A percentile compares a stretch with the other conserved stretches of the same genome.
These are phyloP conservation scores for Anableps anableps DNA, from an alignment of 2,797 vertebrate species.

Conservation along the genomic window DNA sequence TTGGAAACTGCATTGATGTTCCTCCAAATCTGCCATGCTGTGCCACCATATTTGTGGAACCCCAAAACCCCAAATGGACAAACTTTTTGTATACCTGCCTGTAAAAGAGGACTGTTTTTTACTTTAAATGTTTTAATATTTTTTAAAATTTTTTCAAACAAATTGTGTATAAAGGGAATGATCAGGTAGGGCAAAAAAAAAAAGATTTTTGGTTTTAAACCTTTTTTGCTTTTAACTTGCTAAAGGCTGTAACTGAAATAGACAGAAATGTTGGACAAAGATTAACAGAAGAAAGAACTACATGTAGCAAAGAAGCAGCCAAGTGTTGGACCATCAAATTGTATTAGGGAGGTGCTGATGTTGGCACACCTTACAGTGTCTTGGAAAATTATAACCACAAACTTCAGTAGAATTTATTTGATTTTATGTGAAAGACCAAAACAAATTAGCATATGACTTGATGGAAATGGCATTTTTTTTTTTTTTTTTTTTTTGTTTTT, in stretches of 20 bases:
- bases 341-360: too few species aligned
- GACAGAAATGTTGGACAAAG: neutral
- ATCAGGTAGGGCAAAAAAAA: neutral
- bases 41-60: neutral
- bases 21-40: neutral
- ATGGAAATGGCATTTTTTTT: too few species aligned
- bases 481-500: too few species aligned
- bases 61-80: neutral
- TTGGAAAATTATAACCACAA: too few species aligned
- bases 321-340: neutral
- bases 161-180: neutral
- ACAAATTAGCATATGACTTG: too few species aligned
- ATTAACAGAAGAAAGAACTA: neutral
- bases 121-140: too few species aligned
- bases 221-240: neutral
- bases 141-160: neutral
- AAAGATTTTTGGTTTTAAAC: neutral
- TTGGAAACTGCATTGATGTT: too few species aligned
- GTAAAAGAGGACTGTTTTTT: neutral
- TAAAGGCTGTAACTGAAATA: neutral
- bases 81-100: neutral
- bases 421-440: too few species aligned
- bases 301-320: neutral
- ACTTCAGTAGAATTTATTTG: too few species aligned
- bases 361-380: too few species aligned